Evolutionary conservation across 1,140 invertebrate species (phyloP).

Genomic region (Yoshiicerus persimilis): DNA sequence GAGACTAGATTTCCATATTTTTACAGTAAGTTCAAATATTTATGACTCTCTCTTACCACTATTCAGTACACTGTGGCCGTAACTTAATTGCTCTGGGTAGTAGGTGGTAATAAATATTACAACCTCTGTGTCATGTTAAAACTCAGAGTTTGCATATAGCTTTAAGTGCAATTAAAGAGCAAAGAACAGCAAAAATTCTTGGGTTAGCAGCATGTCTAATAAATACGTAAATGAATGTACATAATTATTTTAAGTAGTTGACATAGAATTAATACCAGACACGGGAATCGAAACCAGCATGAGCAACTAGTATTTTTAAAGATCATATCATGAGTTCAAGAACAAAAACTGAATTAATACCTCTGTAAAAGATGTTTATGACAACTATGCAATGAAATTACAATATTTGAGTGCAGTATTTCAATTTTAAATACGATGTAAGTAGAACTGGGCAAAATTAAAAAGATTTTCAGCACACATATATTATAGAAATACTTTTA

Average conservation of each 20-base stretch:
- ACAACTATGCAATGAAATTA: too few relatives aligned
- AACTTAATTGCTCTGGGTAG: too few relatives aligned
- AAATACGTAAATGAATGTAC: background rate
- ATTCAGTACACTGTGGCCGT: too few relatives aligned
- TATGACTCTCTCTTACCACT: too few relatives aligned
- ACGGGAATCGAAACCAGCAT: background rate
- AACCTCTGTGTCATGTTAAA: too few relatives aligned
- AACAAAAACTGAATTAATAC: too few relatives aligned
- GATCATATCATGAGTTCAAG: too few relatives aligned
- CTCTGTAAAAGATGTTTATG: too few relatives aligned
- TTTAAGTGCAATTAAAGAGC: background rate
- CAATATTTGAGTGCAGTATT: background rate
- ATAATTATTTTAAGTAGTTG: background rate
- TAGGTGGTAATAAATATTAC: too few relatives aligned
- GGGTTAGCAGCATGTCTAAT: background rate
- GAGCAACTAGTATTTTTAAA: too few relatives aligned
- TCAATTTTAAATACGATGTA: background rate
- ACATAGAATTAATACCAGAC: background rate
- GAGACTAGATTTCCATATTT: constrained; percentile 67
- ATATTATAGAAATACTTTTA: background rate
- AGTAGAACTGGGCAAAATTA: background rate
- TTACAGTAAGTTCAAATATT: constrained; percentile 66
- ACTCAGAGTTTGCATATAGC: too few relatives aligned
- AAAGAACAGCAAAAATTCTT: background rate
- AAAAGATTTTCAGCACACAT: background rate